phyloP scores from a whole-genome alignment of 2,888 invertebrate species.

The Coronaproctus castanopsis region DNA sequence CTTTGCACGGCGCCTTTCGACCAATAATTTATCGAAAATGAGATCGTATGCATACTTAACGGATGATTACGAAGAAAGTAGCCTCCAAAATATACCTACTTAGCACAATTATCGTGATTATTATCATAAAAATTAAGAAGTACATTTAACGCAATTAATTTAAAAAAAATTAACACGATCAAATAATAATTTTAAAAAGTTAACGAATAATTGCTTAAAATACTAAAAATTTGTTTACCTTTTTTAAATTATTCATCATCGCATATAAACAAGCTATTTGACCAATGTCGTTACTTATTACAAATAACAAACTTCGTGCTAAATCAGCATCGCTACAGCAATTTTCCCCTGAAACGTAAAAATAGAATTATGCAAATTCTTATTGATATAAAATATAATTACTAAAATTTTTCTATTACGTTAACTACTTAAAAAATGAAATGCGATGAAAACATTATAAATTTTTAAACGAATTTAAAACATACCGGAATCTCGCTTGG shows the following conservation, averaged over 20 bases:
- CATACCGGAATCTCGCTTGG: conserved; percentile 20
- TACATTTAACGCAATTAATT: too few species aligned
- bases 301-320: conserved; percentile 39
- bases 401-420: neutral
- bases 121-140: too few species aligned
- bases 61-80: conserved; percentile 47
- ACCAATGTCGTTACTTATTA: conserved; percentile 49
- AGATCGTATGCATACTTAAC: conserved; percentile 45
- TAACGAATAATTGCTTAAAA: too few species aligned
- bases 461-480: too few species aligned
- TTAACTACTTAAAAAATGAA: neutral
- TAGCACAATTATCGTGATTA: too few species aligned
- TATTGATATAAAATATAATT: neutral
- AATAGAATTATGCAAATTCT: neutral
- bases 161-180: too few species aligned
- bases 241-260: conserved; percentile 37
- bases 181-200: too few species aligned
- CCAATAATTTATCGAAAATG: conserved; percentile 46
- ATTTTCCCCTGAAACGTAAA: conserved; percentile 22
- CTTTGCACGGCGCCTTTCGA: conserved; percentile 42
- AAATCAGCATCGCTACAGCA: conserved; percentile 35
- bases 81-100: conserved; percentile 43
- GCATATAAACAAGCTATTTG: conserved; percentile 47
- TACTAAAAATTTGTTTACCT: conserved; percentile 23
- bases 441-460: too few species aligned